Percentiles rank a stretch among this genome's conserved stretches.
phyloP scores from a whole-genome alignment of 2,888 invertebrate species.

The Smittia sp. region DNA sequence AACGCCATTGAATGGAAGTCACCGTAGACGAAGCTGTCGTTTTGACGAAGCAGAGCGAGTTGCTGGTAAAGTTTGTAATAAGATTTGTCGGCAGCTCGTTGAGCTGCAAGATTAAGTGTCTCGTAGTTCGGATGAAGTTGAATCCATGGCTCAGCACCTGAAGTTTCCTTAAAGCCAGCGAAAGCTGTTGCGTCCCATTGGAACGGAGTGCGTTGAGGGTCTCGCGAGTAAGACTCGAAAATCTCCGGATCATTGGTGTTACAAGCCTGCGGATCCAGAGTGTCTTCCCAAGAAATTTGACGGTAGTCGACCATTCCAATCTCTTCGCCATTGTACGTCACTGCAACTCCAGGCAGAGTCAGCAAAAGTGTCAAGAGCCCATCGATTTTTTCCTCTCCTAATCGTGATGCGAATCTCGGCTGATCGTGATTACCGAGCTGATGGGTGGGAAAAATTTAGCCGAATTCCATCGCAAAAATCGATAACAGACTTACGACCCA shows the following conservation, averaged over 20 bases:
- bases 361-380: conserved; percentile 80
- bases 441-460: conserved; percentile 20
- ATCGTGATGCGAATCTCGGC: conserved; percentile 66
- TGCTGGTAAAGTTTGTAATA: conserved; percentile 59
- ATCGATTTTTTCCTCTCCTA: conserved; percentile 66
- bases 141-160: conserved; percentile 62
- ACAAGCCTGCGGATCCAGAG: conserved; percentile 55
- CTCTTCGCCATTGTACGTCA: conserved; percentile 83
- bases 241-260: conserved; percentile 36
- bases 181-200: conserved; percentile 54
- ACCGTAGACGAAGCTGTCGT: conserved; percentile 50
- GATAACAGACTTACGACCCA: conserved; percentile 63
- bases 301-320: conserved; percentile 61
- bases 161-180: conserved; percentile 53
- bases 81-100: conserved; percentile 52
- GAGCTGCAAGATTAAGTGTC: conserved; percentile 57
- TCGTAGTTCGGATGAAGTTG: conserved; percentile 64
- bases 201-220: conserved; percentile 68
- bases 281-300: conserved; percentile 47
- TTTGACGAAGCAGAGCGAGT: conserved; percentile 53
- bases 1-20: conserved; percentile 57
- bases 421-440: conserved; percentile 77
- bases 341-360: conserved; percentile 78
- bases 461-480: neutral
- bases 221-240: conserved; percentile 56